A percentile compares a stretch with the other conserved stretches of the same genome.
Conservation (phyloP, 2,797 vertebrate genomes). For the Garrulus glandarius region DNA sequence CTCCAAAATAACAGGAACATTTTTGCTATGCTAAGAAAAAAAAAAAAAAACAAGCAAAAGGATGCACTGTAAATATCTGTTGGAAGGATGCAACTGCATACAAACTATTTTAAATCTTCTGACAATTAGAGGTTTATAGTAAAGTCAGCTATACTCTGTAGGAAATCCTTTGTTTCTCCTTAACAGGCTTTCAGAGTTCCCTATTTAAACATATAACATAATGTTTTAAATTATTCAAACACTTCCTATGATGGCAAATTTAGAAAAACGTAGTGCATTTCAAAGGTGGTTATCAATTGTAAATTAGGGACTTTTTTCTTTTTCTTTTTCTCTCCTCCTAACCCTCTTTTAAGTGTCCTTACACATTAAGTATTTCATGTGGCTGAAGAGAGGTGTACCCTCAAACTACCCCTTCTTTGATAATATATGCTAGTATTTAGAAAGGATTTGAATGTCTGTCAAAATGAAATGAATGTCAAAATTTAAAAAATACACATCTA, state of each 20-base stretch:
- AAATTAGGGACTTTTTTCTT: background rate
- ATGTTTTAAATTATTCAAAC: background rate
- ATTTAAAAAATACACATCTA: background rate
- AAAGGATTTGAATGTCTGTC: background rate
- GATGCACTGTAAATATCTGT: background rate
- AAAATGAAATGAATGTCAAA: too few species aligned
- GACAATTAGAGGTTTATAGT: background rate
- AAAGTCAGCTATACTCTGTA: background rate
- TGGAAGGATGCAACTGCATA: background rate
- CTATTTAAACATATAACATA: background rate
- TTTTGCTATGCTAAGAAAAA: background rate
- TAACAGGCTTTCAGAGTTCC: background rate
- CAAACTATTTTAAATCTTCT: background rate
- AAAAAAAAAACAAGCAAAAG: background rate
- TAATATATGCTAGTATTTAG: background rate
- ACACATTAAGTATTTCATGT: background rate
- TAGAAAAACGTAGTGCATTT: background rate
- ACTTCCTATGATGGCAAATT: background rate
- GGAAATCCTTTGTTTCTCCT: background rate
- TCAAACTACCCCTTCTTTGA: background rate
- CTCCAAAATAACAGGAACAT: background rate
- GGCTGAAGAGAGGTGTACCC: background rate
- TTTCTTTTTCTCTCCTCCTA: background rate
- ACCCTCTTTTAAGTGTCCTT: background rate
- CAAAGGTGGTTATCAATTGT: background rate